phyloP scores from a whole-genome alignment of 53 echinoderm and acorn worm genomes.

The Echinometra lucunter region DNA sequence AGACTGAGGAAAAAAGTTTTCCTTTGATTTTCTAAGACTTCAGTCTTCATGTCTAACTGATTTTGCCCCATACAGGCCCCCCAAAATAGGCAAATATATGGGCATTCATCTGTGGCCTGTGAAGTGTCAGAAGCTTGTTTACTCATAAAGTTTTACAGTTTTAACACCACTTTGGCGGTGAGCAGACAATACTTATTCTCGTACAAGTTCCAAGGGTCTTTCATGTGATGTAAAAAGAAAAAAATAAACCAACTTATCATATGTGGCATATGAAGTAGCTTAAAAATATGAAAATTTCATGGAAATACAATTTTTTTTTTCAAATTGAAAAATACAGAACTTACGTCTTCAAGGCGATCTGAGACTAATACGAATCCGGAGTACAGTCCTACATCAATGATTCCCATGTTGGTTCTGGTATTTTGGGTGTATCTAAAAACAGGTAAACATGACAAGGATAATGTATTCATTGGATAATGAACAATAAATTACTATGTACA shows the following conservation, averaged over 20 bases:
- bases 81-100: too few species aligned
- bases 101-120: neutral
- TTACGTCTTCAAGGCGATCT: conserved; percentile 80
- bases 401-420: conserved; percentile 82
- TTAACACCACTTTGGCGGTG: neutral
- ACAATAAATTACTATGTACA: neutral
- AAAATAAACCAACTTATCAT: neutral
- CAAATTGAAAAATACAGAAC: neutral
- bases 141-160: neutral
- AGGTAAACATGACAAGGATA: neutral
- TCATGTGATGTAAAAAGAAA: neutral
- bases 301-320: neutral
- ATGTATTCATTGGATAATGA: neutral
- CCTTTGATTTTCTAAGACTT: too few species aligned
- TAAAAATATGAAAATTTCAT: too few species aligned
- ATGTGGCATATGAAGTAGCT: neutral
- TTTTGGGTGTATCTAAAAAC: conserved; percentile 77
- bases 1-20: too few species aligned
- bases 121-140: neutral
- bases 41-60: too few species aligned
- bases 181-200: too few species aligned
- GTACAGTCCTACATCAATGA: conserved; percentile 97
- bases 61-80: too few species aligned
- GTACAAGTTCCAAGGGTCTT: too few species aligned
- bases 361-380: conserved; percentile 85